Evolutionary conservation across 2,113 vertebrate species (phyloP), one percentile per base, ranked within the genome.

Genomic region (Stictonetta naevosa): DNA sequence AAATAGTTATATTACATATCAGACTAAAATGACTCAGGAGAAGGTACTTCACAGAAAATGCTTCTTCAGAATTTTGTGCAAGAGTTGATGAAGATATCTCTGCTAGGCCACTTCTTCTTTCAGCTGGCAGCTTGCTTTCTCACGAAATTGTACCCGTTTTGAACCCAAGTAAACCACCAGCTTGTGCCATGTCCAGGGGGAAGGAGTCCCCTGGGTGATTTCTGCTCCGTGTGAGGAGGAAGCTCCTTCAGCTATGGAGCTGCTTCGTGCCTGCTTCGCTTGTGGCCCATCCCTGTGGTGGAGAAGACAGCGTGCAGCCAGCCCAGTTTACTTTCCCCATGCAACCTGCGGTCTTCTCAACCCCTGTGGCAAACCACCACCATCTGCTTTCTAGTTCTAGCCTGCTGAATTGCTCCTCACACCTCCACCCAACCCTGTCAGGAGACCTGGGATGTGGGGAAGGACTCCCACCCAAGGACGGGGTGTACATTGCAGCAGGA

Each of bases 271-370:
- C 38, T 33, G 25, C 42, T 91, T 82, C 62, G 18, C 48, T 60
- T 33, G 52, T 0, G 3, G 55, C 6, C 23, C 3, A 0, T 38
- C 66, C 21, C 59, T 1, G 2, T 40, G 53, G 42, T n/a, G 42
- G 60, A 76, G 58, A 26, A 63, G 48, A 28, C 10, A 81, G 62
- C 3, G 10, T 33, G 50, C 33, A 88, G 8, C 15, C 40, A 38
- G 3, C 21, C 23, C 48, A 42, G 8, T 2, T 71, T 40, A 74
- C 48, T 76, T 87, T 60, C 62, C 76, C 53, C 53, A 17, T 16
- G 46, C 36, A 63, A 67, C 28, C 50, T 29, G 40, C 0, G 2
- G 36, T 31, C 59, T 78, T 69, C n/a, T 67, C 59, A 74, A 38
- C 4, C 36, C 28, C 58, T 1, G 0, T 46, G n/a, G 53, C 29